A percentile compares a stretch with the other conserved stretches of the same genome.
These are phyloP conservation scores for Plotosus lineatus DNA, from an alignment of 2,113 vertebrate species.

Conservation along the genomic window DNA sequence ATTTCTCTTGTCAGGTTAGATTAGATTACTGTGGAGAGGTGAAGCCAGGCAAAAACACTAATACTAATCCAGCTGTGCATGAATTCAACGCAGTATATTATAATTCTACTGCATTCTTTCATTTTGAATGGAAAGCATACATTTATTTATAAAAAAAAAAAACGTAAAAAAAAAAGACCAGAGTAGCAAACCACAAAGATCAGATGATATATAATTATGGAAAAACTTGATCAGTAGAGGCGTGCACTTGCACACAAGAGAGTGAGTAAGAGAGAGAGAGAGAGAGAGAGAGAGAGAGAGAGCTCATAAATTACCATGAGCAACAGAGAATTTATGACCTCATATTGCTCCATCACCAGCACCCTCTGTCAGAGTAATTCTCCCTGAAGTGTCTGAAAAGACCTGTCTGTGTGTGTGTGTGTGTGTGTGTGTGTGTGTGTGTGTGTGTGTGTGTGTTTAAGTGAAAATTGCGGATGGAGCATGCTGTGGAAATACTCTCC, in stretches of 20 bases:
- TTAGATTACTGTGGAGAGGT: too few species aligned
- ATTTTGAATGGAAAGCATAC: not conserved
- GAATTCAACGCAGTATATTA: too few species aligned
- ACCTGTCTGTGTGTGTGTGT: conserved; percentile 39
- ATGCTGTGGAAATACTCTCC: conserved; percentile 46
- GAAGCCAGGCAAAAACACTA: too few species aligned
- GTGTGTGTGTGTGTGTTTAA: conserved; percentile 46
- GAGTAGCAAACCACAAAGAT: not conserved
- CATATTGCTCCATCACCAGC: conserved; percentile 76
- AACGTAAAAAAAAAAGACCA: not conserved
- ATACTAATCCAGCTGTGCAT: too few species aligned
- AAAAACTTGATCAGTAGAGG: conserved; percentile 9
- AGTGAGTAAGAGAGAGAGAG: conserved; percentile 21
- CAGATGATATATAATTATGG: not conserved
- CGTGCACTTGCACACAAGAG: not conserved
- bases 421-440: conserved; percentile 1
- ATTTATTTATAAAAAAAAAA: not conserved
- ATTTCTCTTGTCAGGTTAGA: too few species aligned
- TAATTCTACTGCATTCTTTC: too few species aligned
- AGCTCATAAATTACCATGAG: conserved; percentile 72
- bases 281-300: not conserved
- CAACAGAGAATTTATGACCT: conserved; percentile 75
- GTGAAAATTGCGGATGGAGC: not conserved
- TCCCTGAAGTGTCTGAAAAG: conserved; percentile 68
- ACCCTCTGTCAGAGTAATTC: conserved; percentile 73